Base-by-base conservation (phyloP, 2,888 invertebrate species). In the Kuschelorhynchus macadamiae region DNA sequence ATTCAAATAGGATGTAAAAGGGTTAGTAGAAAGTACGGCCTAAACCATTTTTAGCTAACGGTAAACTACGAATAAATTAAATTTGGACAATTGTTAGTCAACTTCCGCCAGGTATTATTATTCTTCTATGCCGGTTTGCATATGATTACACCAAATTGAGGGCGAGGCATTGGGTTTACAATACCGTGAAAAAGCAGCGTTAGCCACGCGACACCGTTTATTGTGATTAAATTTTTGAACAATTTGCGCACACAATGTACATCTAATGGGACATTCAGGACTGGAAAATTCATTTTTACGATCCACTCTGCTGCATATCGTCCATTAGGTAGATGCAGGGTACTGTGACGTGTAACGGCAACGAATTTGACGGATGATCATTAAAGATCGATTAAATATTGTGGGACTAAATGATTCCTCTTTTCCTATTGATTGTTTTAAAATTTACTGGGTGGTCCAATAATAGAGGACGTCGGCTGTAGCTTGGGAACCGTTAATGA, bases 31-130 rank as follows among this genome's bases (percentile, higher is more conserved):
- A 47, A 21, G n/a, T n/a, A 46, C n/a, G 47, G 14, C 21, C 47
- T 21, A 47, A 25, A 47, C 47, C 21, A 44, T 44, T 44, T 44
- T 44, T 44, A 17, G 11, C 7, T 57, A 57, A 57, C 57, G 57
- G 57, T 57, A 57, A 20, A 44, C 47, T 25, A 12, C 14, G 18
- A 20, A 57, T 46, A 33, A 57, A 57, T 57, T 57, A 57, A 57
- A 30, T 57, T 57, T 57, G 56, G 57, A 57, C 52, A 52, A 52
- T 57, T 36, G 57, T 57, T 57, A 57, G 57, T 57, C 57, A 57
- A 57, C 57, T 57, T 57, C 57, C 57, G 57, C 46, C 57, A 32
- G 5, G 18, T 30, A 57, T 52, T 52, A 52, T 32, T 25, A 32
- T 39, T 33, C 39, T 52, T 36, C 17, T 21, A 36, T 14, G 47